Conservation (phyloP, 1,140 invertebrate genomes). For the Acromyrmex charruanus region DNA sequence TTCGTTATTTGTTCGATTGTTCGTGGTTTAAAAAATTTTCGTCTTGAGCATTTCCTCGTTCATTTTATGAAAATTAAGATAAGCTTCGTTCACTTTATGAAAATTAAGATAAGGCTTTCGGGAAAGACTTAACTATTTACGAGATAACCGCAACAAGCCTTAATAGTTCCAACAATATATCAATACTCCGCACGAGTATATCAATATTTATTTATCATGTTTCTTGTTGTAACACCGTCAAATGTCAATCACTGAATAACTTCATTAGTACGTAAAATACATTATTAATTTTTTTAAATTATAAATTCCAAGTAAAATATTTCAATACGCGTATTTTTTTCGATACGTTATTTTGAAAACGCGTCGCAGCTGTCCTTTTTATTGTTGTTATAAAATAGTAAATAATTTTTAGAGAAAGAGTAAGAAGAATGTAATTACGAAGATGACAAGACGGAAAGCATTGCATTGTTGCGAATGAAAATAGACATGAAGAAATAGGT, state of each 20-base stretch:
- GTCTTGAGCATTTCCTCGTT: not conserved
- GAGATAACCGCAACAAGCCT: not conserved
- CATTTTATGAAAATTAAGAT: constrained; percentile 22
- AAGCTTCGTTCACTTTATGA: not conserved
- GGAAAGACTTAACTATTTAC: not conserved
- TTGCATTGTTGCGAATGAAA: too few species aligned
- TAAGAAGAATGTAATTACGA: too few species aligned
- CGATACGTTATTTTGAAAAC: not conserved
- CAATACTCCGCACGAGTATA: too few species aligned
- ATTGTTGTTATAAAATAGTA: not conserved
- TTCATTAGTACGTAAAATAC: not conserved
- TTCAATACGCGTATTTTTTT: too few species aligned
- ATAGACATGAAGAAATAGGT: too few species aligned
- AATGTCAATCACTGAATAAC: not conserved
- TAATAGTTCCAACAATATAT: not conserved
- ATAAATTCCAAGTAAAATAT: not conserved
- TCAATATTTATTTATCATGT: constrained; percentile 2
- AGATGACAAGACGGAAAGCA: too few species aligned
- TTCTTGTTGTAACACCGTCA: not conserved
- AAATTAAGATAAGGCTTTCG: constrained; percentile 20
- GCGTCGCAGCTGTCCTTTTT: not conserved
- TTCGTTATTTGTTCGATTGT: not conserved
- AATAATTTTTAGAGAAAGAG: not conserved
- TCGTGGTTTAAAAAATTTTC: not conserved
- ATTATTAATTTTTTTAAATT: not conserved